phyloP scores from a whole-genome alignment of 1,140 invertebrate genomes.

The Drosophila arawakana region DNA sequence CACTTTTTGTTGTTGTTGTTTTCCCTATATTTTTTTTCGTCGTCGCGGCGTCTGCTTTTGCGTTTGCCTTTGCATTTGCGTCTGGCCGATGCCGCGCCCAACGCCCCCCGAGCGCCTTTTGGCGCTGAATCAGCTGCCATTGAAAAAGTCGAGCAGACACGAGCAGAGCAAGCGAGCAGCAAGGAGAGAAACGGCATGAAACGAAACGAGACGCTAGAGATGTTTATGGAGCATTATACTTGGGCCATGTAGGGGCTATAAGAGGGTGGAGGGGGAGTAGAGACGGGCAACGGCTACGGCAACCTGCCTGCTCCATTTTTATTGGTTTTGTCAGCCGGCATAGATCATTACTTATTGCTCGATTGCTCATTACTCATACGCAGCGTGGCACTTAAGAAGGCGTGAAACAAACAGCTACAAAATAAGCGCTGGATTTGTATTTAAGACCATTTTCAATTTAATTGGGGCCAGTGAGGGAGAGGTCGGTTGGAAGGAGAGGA shows the following conservation, averaged over 20 bases:
- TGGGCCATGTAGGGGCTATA: conserved; percentile 1
- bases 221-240: conserved; percentile 35
- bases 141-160: conserved; percentile 11
- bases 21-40: conserved; percentile 13
- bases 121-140: conserved; percentile 40
- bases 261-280: no score
- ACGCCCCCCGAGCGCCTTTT: background rate
- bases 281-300: background rate
- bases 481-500: background rate
- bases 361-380: conserved; percentile 72
- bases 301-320: conserved; percentile 40
- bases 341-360: conserved; percentile 47
- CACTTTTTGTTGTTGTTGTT: conserved; percentile 40
- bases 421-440: conserved; percentile 29
- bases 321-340: conserved; percentile 47
- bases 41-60: conserved; percentile 54
- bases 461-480: conserved; percentile 7
- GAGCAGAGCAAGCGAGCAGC: background rate
- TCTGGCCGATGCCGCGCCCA: conserved; percentile 11
- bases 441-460: conserved; percentile 34
- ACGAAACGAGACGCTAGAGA: background rate
- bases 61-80: conserved; percentile 39
- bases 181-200: background rate
- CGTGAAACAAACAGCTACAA: conserved; percentile 29
- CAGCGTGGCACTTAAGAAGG: conserved; percentile 55